Conservation (phyloP, 2,797 vertebrate species). For the Sebastes oblongus region DNA sequence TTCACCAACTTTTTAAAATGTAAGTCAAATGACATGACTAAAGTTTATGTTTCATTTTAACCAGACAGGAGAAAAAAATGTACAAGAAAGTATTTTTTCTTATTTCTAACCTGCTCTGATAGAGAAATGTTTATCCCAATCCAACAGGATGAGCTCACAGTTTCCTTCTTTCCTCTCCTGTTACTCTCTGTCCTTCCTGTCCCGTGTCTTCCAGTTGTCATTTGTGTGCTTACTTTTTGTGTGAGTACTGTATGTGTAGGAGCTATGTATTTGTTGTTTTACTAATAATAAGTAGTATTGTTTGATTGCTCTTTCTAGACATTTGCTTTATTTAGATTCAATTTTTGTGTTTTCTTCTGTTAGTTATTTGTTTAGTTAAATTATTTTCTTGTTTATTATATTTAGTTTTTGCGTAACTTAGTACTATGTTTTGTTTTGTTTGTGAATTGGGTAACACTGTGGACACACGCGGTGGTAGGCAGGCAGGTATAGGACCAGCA, state of each 20-base stretch:
- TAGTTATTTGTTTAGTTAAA: too few relatives aligned
- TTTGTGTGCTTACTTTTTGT: not conserved
- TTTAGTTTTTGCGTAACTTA: too few relatives aligned
- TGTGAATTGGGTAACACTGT: too few relatives aligned
- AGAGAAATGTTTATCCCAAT: not conserved
- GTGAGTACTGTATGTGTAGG: not conserved
- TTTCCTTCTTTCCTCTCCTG: constrained; percentile 14
- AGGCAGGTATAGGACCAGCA: too few relatives aligned
- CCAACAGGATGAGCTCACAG: not conserved
- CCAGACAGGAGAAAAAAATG: not conserved
- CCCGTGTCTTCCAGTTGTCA: not conserved
- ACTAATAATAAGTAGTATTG: too few relatives aligned
- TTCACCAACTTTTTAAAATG: not conserved
- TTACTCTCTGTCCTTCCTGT: constrained; percentile 2
- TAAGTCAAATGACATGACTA: not conserved
- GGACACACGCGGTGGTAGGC: too few relatives aligned
- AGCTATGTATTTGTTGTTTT: not conserved
- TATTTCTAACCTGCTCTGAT: not conserved
- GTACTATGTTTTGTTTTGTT: too few relatives aligned
- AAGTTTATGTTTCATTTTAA: not conserved
- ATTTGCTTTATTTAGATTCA: fast-evolving
- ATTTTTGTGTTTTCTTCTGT: too few relatives aligned
- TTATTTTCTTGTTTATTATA: too few relatives aligned
- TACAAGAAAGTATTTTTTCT: not conserved
- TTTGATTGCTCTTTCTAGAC: too few relatives aligned